These are phyloP conservation scores for Urocolius indicus DNA, from an alignment of 2,113 vertebrate genomes.

Conservation along the genomic window DNA sequence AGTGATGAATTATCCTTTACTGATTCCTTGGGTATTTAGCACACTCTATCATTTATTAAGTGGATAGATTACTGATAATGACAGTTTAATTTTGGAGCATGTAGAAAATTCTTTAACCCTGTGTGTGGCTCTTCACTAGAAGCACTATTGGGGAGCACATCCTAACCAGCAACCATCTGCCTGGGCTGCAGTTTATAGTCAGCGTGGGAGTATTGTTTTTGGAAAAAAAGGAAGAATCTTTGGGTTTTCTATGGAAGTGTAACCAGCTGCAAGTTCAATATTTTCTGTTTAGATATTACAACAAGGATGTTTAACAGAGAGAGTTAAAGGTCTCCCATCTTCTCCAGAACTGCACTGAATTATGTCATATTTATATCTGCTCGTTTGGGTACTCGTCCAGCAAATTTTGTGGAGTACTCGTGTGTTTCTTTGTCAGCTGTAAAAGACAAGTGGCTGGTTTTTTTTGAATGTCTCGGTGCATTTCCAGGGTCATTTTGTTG, in stretches of 20 bases:
- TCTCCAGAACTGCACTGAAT: background rate
- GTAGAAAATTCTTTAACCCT: background rate
- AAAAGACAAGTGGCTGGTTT: background rate
- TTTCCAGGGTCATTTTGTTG: background rate
- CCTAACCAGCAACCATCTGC: constrained; percentile 20
- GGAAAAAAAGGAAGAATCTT: constrained; percentile 44
- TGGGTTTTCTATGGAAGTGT: constrained; percentile 33
- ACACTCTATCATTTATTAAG: constrained; percentile 42
- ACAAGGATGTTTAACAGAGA: background rate
- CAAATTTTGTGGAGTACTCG: background rate
- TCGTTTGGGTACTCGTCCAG: background rate
- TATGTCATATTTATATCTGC: background rate
- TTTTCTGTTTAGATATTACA: background rate
- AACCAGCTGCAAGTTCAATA: constrained; percentile 30
- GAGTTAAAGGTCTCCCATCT: background rate
- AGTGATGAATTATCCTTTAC: constrained; percentile 51
- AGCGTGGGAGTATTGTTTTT: constrained; percentile 43
- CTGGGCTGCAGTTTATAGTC: constrained; percentile 15
- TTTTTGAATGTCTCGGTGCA: background rate
- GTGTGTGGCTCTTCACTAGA: background rate
- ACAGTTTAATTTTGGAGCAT: constrained; percentile 35
- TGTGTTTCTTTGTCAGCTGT: background rate
- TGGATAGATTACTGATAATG: constrained; percentile 43
- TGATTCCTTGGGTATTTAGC: background rate
- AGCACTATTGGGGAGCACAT: background rate